These are phyloP conservation scores for Microtus oregoni DNA, from an alignment of 2,113 vertebrate genomes.

Conservation along the genomic window DNA sequence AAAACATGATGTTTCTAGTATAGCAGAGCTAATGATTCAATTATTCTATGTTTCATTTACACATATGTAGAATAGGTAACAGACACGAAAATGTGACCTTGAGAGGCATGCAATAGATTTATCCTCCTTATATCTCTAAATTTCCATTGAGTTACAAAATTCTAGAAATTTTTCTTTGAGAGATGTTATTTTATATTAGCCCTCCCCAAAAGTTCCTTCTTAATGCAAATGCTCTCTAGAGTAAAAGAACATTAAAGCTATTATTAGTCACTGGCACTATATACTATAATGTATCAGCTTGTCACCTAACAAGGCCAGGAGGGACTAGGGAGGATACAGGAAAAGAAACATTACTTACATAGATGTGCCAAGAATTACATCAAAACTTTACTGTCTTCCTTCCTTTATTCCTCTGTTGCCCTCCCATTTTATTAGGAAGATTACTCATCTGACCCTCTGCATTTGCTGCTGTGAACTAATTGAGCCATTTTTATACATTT, in stretches of 20 bases:
- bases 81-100: background rate
- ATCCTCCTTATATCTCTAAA: background rate
- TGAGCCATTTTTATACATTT: slow-evolving; percentile 64
- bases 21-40: background rate
- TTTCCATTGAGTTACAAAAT: background rate
- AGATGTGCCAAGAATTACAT: slow-evolving; percentile 52
- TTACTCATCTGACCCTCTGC: slow-evolving; percentile 61
- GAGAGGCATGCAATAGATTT: background rate
- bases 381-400: slow-evolving; percentile 62
- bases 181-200: slow-evolving; percentile 13
- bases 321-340: background rate
- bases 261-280: slow-evolving; percentile 61
- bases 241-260: slow-evolving; percentile 49
- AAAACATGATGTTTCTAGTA: background rate
- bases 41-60: slow-evolving; percentile 16
- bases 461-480: slow-evolving; percentile 62
- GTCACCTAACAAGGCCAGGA: slow-evolving; percentile 59
- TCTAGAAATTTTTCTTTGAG: slow-evolving; percentile 17
- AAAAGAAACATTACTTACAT: slow-evolving; percentile 56
- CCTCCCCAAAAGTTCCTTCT: background rate
- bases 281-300: slow-evolving; percentile 61
- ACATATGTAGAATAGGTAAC: background rate
- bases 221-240: slow-evolving; percentile 52
- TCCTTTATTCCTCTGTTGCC: background rate
- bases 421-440: slow-evolving; percentile 57